Evolutionary conservation across 2,888 invertebrate genomes (phyloP), one percentile per base, ranked within the genome.

Genomic region (Doris montereyensis): DNA sequence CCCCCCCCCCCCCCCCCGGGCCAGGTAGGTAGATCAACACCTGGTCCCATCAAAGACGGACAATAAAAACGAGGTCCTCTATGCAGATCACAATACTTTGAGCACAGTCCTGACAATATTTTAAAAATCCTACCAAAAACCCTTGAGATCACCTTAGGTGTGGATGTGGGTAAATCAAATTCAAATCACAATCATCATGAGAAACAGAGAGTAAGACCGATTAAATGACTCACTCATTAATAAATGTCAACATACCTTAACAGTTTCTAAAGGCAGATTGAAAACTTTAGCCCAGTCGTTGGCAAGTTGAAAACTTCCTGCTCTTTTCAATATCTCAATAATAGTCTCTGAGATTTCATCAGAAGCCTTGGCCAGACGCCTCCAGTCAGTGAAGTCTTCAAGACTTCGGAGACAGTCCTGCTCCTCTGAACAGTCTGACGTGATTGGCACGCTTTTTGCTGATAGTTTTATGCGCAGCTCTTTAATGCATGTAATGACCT

Each of bases 401-500:
- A 88, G 78, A 0, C 78, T 62, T 58, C 78, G 75, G 70, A 83
- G 83, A 32, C 79, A 81, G 60, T 85, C 81, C 30, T 83, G 81
- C 68, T 67, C 83, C 70, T 79, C 82, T 82, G 71, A 81, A 81
- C 34, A 85, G 60, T 80, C 81, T 13, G 77, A 67, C 13, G 82
- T 80, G 65, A 84, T 84, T 30, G 85, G 79, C n/a, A 26, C 17
- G 28, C 83, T 84, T 77, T 81, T 81, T 73, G 85, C 81, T 8
- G 87, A 85, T 58, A 87, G 75, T 60, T 85, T 87, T 41, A 87
- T 81, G 79, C 87, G 88, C 17, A 87, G 81, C 26, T 81, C 86
- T 80, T 87, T 88, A 52, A 87, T 87, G 86, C 87, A 86, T 74
- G 86, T 87, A 65, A 86, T 86, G 35, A 89, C 85, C 89, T 89